Base-by-base conservation (phyloP, 2,113 vertebrate species). In the Paraplagusia blochii region DNA sequence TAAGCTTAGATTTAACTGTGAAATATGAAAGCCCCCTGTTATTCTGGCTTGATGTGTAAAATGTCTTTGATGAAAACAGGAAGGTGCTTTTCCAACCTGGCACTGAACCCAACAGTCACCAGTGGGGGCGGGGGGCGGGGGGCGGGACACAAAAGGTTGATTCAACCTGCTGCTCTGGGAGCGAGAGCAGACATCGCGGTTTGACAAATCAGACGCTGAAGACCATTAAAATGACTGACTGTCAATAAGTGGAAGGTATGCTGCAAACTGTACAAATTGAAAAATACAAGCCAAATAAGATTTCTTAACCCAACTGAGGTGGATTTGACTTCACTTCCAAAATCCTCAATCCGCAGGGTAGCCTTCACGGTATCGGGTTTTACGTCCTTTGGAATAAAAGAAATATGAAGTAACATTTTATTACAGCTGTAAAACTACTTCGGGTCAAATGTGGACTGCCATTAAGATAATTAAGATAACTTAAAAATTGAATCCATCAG, bases 31-130 rank as follows among this genome's bases (percentile, higher is more conserved):
- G 66, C 53, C 63, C 63, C 56, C 10, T 44, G 71, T 68, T 76
- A 67, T 78, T 68, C 66, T 68, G 49, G 60, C 19, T 56, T 53
- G 62, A 74, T 60, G 74, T 54, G 51, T 77, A 22, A 78, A 67
- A 76, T 80, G 58, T 63, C 17, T 68, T 78, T 63, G 63, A 81
- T 67, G 61, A 85, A 73, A 81, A 69, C 66, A 75, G 53, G 60
- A 75, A 70, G 66, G 66, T 76, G 34, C 38, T 6, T 68, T 72
- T 69, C 63, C 33, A 48, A 55, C 58, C 69, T 72, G 65, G 13
- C 22, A 61, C 59, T 83, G 72, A 85, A 83, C 69, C 76, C 64
- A 76, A 82, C 59, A 57, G 52, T 68, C 58, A 42, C 47, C 47
- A 53, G 16, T 49, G 1, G 56, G 42, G 16, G n/a, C n/a, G n/a